A percentile compares a stretch with the other conserved stretches of the same genome.
These are phyloP conservation scores for Gymnosoma rotundatum DNA, from an alignment of 2,888 invertebrate genomes.

Conservation along the genomic window DNA sequence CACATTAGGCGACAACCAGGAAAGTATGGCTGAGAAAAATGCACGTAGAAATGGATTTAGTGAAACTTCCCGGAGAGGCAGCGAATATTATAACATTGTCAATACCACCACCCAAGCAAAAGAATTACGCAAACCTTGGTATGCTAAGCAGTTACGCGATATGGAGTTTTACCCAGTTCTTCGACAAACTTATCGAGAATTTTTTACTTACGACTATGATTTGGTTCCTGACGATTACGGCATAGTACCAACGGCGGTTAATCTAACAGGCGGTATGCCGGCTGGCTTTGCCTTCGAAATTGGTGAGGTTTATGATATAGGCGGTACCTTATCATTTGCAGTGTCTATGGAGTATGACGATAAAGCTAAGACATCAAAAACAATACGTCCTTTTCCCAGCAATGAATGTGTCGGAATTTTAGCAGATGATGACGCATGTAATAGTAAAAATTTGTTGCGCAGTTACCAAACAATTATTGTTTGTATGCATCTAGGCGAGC, in stretches of 20 bases:
- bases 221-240: slow-evolving; percentile 86
- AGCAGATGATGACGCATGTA: slow-evolving; percentile 71
- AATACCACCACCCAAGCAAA: slow-evolving; percentile 4
- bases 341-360: slow-evolving; percentile 86
- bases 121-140: slow-evolving; percentile 71
- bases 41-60: background rate
- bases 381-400: slow-evolving; percentile 71
- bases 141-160: slow-evolving; percentile 74
- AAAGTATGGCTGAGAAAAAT: background rate
- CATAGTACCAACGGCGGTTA: slow-evolving; percentile 86
- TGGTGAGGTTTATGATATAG: slow-evolving; percentile 88
- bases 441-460: slow-evolving; percentile 70
- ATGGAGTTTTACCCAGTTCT: slow-evolving; percentile 81
- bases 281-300: slow-evolving; percentile 88
- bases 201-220: slow-evolving; percentile 90
- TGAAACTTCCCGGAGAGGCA: background rate
- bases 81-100: background rate
- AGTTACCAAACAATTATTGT: slow-evolving; percentile 84
- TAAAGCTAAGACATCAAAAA: slow-evolving; percentile 72
- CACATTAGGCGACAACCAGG: slow-evolving; percentile 45
- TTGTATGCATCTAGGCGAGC: slow-evolving; percentile 85
- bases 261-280: slow-evolving; percentile 86
- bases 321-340: slow-evolving; percentile 89
- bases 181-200: slow-evolving; percentile 87
- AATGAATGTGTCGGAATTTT: slow-evolving; percentile 77